Base-by-base conservation (phyloP, 2,888 invertebrate genomes). In the Serrognathus titanus region DNA sequence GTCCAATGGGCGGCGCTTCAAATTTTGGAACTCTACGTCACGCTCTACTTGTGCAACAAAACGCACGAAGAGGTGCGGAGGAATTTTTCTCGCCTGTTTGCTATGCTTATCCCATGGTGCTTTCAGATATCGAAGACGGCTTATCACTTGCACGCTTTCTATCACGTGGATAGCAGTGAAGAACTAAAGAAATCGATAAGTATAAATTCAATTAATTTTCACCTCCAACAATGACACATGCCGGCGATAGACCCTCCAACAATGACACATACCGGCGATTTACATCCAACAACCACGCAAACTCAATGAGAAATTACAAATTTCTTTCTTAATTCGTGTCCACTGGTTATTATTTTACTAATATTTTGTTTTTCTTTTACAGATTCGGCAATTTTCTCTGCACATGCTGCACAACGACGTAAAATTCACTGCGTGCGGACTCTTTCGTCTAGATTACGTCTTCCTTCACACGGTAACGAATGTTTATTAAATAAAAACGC, bases 361-460 rank as follows among this genome's bases (percentile, higher is more conserved):
- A 31, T 7, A 31, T 31, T 31, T 31, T 31, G 24, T 7, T 31
- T 31, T 31, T 31, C 24, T 31, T 38, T 58, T 58, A 31, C 48
- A 66, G 62, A 49, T 66, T 37, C 61, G 61, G 43, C 43, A 58
- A 16, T 61, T 66, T 47, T 64, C 62, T 1, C 38, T 63, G 38
- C 63, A 64, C 39, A 37, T 62, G 38, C 20, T 65, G 11, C 63
- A 66, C 49, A 58, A 60, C 6, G 46, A 61, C 2, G 48, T 65
- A 7, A 55, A 59, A 56, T 63, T 66, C 41, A 63, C 62, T 1
- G 62, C 62, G 9, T 63, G 60, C 36, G 64, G 60, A 10, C 54
- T 67, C 4, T 65, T 67, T 41, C 36, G 56, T 16, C 35, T 67
- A 12, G 60, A 67, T 53, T 65, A 59, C 45, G 61, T 50, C n/a